A percentile compares a stretch with the other conserved stretches of the same genome.
Evolutionary conservation across 2,888 invertebrate species (phyloP).

Genomic region (Pristionchus arcanus): DNA sequence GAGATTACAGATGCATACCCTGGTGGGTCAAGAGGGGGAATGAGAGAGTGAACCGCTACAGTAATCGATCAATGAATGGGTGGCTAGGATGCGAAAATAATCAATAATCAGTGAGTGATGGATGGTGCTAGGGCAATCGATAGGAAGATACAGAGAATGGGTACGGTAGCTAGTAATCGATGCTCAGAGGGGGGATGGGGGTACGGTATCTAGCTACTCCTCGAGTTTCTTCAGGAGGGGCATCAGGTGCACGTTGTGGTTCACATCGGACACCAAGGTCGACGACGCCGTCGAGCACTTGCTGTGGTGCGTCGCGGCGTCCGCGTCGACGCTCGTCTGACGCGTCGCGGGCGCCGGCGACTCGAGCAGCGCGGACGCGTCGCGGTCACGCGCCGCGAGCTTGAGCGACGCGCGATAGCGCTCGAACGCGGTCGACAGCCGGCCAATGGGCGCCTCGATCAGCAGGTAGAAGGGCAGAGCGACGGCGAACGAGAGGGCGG

Average conservation of each 20-base stretch:
- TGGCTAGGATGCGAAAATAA: not conserved
- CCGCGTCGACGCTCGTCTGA: conserved; percentile 14
- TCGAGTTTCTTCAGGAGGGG: conserved; percentile 12
- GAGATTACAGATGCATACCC: not conserved
- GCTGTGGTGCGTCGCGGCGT: not conserved
- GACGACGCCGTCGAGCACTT: conserved; percentile 22
- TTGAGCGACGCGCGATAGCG: conserved; percentile 30
- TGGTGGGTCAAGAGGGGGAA: not conserved
- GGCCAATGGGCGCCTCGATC: conserved; percentile 72
- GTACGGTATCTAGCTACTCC: not conserved
- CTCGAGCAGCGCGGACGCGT: not conserved
- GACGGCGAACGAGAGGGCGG: conserved; percentile 68
- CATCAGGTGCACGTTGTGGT: not conserved
- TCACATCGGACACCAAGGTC: not conserved
- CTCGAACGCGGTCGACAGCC: conserved; percentile 28
- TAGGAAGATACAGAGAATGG: not conserved
- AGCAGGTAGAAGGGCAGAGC: conserved; percentile 75
- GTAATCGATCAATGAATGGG: conserved; percentile 19
- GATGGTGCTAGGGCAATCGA: not conserved
- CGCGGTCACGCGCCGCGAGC: conserved; percentile 7
- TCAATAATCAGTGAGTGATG: not conserved
- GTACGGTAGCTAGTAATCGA: conserved; percentile 23
- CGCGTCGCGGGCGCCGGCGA: conserved; percentile 22
- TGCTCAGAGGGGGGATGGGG: not conserved
- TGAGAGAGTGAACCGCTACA: not conserved